Percentiles rank a stretch among this genome's conserved stretches.
Conservation (phyloP, 2,113 vertebrate genomes). For the Emydura subglobosa region DNA sequence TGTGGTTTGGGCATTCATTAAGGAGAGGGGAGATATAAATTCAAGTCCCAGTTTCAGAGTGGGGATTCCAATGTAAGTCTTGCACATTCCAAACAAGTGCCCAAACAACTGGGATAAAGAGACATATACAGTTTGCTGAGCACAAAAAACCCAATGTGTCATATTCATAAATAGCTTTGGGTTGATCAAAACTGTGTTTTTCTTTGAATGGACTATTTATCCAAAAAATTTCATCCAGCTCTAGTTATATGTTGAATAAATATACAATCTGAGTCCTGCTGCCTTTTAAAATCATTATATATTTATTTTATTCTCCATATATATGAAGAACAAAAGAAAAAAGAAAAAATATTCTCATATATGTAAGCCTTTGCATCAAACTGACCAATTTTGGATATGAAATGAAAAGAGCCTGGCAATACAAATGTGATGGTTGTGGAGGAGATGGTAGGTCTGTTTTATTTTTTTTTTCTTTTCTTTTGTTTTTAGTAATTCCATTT, state of each 20-base stretch:
- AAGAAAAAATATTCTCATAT: too few relatives aligned
- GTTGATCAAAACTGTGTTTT: not conserved
- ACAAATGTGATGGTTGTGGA: not conserved
- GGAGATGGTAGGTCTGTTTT: not conserved
- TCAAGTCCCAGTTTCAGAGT: not conserved
- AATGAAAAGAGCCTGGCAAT: not conserved
- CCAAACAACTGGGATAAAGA: not conserved
- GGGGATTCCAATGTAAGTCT: not conserved
- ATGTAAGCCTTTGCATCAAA: too few relatives aligned
- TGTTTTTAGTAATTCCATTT: not conserved
- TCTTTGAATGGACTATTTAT: not conserved
- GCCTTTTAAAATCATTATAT: not conserved
- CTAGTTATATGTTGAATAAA: not conserved
- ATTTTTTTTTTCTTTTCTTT: fast-evolving
- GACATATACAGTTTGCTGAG: not conserved
- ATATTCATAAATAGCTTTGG: not conserved
- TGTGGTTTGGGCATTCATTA: not conserved
- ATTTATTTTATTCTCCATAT: not conserved
- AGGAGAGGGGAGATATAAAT: not conserved
- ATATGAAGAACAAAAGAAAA: not conserved
- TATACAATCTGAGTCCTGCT: not conserved
- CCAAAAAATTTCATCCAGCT: not conserved
- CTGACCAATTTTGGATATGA: not conserved
- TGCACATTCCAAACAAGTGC: not conserved
- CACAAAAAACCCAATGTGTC: not conserved